A percentile compares a stretch with the other conserved stretches of the same genome.
Evolutionary conservation across 2,797 vertebrate species (phyloP).

Genomic region (Phyllotis vaccarum): DNA sequence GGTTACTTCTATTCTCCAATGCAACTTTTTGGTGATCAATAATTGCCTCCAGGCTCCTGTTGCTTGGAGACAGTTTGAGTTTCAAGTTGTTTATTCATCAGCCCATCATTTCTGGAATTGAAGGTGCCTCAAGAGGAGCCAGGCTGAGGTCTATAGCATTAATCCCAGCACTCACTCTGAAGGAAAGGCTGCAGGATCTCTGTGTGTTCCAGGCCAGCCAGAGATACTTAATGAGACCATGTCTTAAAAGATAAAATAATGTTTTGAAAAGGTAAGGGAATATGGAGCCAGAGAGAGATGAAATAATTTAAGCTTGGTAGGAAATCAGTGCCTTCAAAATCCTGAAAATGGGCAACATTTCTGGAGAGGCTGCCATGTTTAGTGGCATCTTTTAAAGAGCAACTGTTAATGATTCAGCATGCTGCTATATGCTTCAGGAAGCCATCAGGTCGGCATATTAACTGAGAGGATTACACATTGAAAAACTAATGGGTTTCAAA

Average conservation of each 20-base stretch:
- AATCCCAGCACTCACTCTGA: neutral
- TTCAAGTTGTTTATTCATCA: neutral
- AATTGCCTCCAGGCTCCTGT: neutral
- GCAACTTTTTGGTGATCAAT: neutral
- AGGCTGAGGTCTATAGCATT: no score
- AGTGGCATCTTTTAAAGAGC: neutral
- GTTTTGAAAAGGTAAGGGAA: neutral
- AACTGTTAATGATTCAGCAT: neutral
- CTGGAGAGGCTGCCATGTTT: neutral
- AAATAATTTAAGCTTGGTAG: neutral
- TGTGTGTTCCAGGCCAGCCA: neutral
- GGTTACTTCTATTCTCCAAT: neutral
- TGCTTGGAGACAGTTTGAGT: neutral
- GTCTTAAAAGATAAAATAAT: neutral
- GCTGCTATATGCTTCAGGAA: neutral
- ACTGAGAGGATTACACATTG: neutral
- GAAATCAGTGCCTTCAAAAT: neutral
- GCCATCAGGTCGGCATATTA: neutral
- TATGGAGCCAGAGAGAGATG: neutral
- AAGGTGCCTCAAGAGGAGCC: neutral
- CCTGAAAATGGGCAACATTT: neutral
- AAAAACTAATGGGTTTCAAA: slow-evolving; percentile 32
- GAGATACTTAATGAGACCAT: neutral
- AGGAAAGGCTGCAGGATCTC: neutral
- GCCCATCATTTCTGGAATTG: neutral